Percentiles rank a stretch among this genome's conserved stretches.
phyloP scores from a whole-genome alignment of 2,888 invertebrate genomes.

The Lapara coniferarum region DNA sequence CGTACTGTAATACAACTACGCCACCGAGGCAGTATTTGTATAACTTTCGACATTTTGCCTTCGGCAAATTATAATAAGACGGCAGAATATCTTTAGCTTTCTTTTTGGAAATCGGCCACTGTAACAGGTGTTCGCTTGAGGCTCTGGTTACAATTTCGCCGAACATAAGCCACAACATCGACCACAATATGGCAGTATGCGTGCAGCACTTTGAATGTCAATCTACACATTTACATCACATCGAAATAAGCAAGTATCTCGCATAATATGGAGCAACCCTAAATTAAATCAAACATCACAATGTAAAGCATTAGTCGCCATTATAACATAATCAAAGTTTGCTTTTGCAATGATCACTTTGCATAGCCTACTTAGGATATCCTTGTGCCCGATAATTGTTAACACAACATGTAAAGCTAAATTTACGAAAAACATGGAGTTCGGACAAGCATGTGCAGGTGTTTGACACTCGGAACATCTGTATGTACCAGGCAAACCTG shows the following conservation, averaged over 20 bases:
- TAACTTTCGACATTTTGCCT: neutral
- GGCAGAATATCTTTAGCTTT: neutral
- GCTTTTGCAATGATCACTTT: constrained; percentile 41
- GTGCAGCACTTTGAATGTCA: neutral
- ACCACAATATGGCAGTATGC: neutral
- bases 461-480: constrained; percentile 46
- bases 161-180: constrained; percentile 25
- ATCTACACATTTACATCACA: neutral
- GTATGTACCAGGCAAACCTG: constrained; percentile 55
- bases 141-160: constrained; percentile 11
- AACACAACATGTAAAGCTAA: constrained; percentile 47
- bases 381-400: constrained; percentile 64
- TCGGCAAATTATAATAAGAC: too few species aligned
- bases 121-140: constrained; percentile 11
- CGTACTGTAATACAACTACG: too few species aligned
- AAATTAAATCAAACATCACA: neutral
- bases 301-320: neutral
- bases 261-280: neutral
- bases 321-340: constrained; percentile 38
- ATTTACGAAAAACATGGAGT: constrained; percentile 43
- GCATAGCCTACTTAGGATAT: constrained; percentile 56
- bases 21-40: too few species aligned
- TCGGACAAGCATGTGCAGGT: constrained; percentile 46
- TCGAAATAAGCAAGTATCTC: neutral
- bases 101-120: constrained; percentile 4